Conservation (phyloP, 2,888 invertebrate species). For the Lasioglossum morio region DNA sequence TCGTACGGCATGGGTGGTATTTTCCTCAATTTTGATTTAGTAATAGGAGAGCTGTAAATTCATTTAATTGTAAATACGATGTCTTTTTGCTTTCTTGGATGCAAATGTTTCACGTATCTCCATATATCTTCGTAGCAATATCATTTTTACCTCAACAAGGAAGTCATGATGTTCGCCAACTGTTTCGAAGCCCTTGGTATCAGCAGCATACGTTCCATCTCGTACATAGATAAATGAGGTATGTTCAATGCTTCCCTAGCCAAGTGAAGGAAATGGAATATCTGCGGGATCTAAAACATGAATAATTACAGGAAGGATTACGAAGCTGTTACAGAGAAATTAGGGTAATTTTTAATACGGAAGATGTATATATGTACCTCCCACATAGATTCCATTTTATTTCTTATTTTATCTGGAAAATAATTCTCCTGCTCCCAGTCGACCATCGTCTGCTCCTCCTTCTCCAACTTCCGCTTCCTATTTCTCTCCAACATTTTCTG, state of each 20-base stretch:
- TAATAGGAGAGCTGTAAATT: slow-evolving; percentile 79
- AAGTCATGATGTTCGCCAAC: slow-evolving; percentile 86
- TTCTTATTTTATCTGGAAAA: slow-evolving; percentile 80
- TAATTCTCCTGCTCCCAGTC: slow-evolving; percentile 85
- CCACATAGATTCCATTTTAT: slow-evolving; percentile 86
- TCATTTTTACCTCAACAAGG: slow-evolving; percentile 84
- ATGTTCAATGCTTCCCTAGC: slow-evolving; percentile 85
- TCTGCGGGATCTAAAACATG: slow-evolving; percentile 85
- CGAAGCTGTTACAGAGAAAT: neutral
- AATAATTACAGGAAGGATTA: neutral
- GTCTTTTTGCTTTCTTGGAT: neutral
- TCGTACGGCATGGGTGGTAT: slow-evolving; percentile 87
- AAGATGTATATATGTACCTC: slow-evolving; percentile 83
- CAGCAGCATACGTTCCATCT: slow-evolving; percentile 86
- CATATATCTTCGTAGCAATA: neutral
- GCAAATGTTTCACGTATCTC: neutral
- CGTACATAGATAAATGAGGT: slow-evolving; percentile 86
- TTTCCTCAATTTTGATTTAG: slow-evolving; percentile 83
- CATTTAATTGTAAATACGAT: neutral
- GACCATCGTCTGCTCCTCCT: slow-evolving; percentile 81
- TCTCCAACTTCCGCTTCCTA: slow-evolving; percentile 83
- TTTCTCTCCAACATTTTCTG: slow-evolving; percentile 72
- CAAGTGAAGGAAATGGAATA: slow-evolving; percentile 86
- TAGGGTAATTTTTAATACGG: neutral
- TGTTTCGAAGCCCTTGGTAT: slow-evolving; percentile 86